Conservation (phyloP, 2,113 vertebrate genomes). For the Illadopsis cleaveri region DNA sequence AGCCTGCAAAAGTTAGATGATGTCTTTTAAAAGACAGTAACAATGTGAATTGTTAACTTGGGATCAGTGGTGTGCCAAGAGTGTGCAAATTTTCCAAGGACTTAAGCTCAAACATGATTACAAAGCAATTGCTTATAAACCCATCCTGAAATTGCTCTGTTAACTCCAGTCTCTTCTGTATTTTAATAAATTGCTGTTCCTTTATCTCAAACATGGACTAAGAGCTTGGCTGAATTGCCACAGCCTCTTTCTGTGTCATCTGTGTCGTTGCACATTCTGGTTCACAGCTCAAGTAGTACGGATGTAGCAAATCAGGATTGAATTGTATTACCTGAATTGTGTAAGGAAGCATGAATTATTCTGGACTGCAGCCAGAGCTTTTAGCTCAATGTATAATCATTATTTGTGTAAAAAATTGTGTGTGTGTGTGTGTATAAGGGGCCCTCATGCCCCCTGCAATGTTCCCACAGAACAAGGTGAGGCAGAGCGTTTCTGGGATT, state of each 20-base stretch:
- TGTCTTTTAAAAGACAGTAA: neutral
- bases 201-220: neutral
- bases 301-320: neutral
- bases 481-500: neutral
- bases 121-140: neutral
- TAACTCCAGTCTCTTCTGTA: conserved; percentile 8
- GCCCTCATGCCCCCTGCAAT: neutral
- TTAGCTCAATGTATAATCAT: neutral
- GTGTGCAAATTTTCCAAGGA: conserved; percentile 5
- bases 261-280: neutral
- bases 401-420: neutral
- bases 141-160: conserved; percentile 13
- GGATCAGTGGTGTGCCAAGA: neutral
- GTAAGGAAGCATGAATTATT: neutral
- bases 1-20: neutral
- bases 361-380: neutral
- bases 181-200: conserved; percentile 29
- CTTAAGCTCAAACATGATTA: conserved; percentile 29
- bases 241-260: neutral
- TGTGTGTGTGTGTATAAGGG: neutral
- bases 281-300: neutral
- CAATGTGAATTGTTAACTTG: conserved; percentile 16
- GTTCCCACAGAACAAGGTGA: neutral
- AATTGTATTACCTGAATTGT: neutral
- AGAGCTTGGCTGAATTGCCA: conserved; percentile 3